These are phyloP conservation scores for Dendropsophus ebraccatus DNA, from an alignment of 2,113 vertebrate species.

Conservation along the genomic window DNA sequence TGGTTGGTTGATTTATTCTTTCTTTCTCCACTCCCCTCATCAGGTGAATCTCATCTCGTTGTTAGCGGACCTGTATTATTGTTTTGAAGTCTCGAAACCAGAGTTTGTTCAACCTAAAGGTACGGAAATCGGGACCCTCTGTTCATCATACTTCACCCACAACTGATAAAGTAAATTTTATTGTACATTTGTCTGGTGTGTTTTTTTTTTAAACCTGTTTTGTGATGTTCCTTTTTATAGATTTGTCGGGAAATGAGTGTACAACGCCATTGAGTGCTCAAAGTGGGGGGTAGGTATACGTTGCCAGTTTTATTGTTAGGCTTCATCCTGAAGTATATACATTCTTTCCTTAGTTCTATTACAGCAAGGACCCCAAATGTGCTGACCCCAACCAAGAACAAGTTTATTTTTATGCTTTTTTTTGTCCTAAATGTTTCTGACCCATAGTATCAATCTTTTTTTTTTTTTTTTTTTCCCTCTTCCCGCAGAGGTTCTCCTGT, in stretches of 20 bases:
- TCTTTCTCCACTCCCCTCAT: too few species aligned
- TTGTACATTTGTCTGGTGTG: neutral
- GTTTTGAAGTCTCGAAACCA: constrained; percentile 86
- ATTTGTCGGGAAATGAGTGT: neutral
- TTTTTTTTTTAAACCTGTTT: neutral
- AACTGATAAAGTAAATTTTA: neutral
- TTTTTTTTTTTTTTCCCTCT: neutral
- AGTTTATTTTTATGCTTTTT: neutral
- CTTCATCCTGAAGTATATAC: neutral
- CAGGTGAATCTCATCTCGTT: constrained; percentile 85
- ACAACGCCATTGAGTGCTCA: constrained; percentile 46
- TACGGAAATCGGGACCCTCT: constrained; percentile 59
- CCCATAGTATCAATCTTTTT: neutral
- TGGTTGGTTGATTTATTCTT: neutral
- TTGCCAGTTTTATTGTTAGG: neutral
- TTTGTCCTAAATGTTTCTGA: neutral
- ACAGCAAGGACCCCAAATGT: neutral
- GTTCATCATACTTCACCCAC: neutral
- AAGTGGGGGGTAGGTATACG: constrained; percentile 48
- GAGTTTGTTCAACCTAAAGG: constrained; percentile 85
- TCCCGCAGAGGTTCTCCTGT: constrained; percentile 72
- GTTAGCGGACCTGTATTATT: constrained; percentile 83
- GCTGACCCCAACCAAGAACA: neutral
- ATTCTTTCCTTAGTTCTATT: neutral
- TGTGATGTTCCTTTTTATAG: neutral